phyloP scores from a whole-genome alignment of 2,888 invertebrate genomes.

The Sminthurinus aureus region DNA sequence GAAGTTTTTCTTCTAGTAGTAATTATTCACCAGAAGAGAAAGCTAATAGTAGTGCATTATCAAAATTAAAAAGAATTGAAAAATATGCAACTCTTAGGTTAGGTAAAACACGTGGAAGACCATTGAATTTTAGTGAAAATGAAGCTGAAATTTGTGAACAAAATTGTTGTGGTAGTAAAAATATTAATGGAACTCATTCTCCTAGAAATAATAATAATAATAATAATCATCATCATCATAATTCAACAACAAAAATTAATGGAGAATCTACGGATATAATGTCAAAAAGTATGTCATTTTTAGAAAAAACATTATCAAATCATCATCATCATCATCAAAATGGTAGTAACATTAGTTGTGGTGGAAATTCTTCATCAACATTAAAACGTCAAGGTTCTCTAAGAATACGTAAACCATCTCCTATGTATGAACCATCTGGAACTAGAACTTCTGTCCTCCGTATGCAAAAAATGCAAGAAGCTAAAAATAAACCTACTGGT shows the following conservation, averaged over 20 bases:
- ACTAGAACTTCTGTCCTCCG: slow-evolving; percentile 58
- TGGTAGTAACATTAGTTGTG: background rate
- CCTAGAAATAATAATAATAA: no score
- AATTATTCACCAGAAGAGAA: slow-evolving; percentile 47
- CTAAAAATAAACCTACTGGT: slow-evolving; percentile 48
- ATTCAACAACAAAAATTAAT: slow-evolving; percentile 38
- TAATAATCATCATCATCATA: no score
- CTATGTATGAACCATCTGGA: slow-evolving; percentile 51
- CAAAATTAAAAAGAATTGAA: slow-evolving; percentile 56
- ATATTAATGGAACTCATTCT: slow-evolving; percentile 19
- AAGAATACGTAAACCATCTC: slow-evolving; percentile 45
- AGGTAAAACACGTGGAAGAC: slow-evolving; percentile 47
- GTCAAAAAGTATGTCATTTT: slow-evolving; percentile 59
- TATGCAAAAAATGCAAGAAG: slow-evolving; percentile 58
- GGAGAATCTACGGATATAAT: slow-evolving; percentile 52
- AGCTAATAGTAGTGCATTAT: slow-evolving; percentile 36
- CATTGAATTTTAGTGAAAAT: slow-evolving; percentile 43
- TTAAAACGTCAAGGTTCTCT: slow-evolving; percentile 58
- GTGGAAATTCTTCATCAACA: slow-evolving; percentile 12
- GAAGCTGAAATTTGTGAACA: slow-evolving; percentile 32
- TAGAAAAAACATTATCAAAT: slow-evolving; percentile 53
- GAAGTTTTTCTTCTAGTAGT: slow-evolving; percentile 22
- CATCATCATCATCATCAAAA: no score
- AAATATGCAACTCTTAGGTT: slow-evolving; percentile 58
- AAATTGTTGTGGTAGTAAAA: slow-evolving; percentile 11